Evolutionary conservation across 1,140 invertebrate species (phyloP).

Genomic region (Drosophila takahashii): DNA sequence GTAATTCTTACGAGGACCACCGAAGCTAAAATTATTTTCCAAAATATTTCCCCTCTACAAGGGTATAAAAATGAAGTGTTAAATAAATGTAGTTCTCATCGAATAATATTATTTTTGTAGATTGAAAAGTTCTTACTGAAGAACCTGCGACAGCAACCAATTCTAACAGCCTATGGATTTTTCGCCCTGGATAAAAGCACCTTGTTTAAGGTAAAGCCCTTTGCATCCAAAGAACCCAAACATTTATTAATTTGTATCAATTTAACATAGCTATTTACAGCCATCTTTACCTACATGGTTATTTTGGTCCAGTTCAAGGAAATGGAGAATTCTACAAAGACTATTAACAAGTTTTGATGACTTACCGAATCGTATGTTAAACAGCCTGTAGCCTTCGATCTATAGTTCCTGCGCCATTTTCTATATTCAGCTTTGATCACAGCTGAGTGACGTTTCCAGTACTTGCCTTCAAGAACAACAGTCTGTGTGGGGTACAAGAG

Average conservation of each 20-base stretch:
- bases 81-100: not conserved
- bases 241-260: not conserved
- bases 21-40: no score
- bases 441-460: constrained; percentile 98
- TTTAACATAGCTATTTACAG: constrained; percentile 66
- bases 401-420: constrained; percentile 99
- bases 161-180: constrained; percentile 78
- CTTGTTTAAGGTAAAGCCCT: constrained; percentile 67
- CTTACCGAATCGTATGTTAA: constrained; percentile 91
- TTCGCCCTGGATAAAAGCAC: constrained; percentile 76
- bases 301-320: constrained; percentile 80
- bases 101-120: constrained; percentile 17
- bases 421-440: constrained; percentile 99
- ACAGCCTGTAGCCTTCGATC: constrained; percentile 91
- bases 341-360: constrained; percentile 36
- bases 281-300: constrained; percentile 81
- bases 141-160: constrained; percentile 71
- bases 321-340: constrained; percentile 72
- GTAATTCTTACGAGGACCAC: no score
- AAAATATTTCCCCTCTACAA: not conserved
- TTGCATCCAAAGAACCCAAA: not conserved
- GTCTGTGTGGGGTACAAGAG: constrained; percentile 53
- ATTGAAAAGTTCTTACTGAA: constrained; percentile 79
- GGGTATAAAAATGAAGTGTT: not conserved
- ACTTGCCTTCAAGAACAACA: constrained; percentile 87